These are phyloP conservation scores for Caerostris darwini DNA, from an alignment of 1,140 invertebrate genomes.

Conservation along the genomic window DNA sequence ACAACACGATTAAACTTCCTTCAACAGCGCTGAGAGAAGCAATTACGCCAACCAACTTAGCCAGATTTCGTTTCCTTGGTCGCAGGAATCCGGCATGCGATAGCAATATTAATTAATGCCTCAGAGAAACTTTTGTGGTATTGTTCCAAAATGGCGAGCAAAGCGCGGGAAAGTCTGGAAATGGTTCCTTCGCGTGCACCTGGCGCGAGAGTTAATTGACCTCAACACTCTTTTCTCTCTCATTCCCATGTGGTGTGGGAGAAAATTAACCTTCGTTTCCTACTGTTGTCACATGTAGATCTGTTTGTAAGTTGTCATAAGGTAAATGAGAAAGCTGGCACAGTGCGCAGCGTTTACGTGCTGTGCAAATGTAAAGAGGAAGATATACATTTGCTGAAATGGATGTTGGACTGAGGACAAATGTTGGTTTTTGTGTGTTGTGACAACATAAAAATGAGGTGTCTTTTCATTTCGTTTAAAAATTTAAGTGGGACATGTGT, in stretches of 20 bases:
- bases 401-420: not conserved
- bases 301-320: slow-evolving; percentile 27
- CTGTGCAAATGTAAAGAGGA: not conserved
- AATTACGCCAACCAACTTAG: not conserved
- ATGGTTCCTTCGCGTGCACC: slow-evolving; percentile 16
- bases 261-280: slow-evolving; percentile 26
- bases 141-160: not conserved
- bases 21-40: not conserved
- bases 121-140: slow-evolving; percentile 16
- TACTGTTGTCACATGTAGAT: not conserved
- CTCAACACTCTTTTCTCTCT: not conserved
- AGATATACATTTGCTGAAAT: not conserved
- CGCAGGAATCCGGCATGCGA: not conserved
- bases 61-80: not conserved
- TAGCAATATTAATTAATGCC: slow-evolving; percentile 15
- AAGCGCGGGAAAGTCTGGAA: not conserved
- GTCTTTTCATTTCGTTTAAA: no score
- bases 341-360: not conserved
- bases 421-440: no score
- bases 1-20: slow-evolving; percentile 6
- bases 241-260: not conserved
- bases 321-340: not conserved
- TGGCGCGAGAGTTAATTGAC: not conserved
- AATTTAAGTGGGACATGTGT: no score
- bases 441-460: no score